Percentiles rank a stretch among this genome's conserved stretches.
These are phyloP conservation scores for Rana temporaria DNA, from an alignment of 2,113 vertebrate genomes.

Conservation along the genomic window DNA sequence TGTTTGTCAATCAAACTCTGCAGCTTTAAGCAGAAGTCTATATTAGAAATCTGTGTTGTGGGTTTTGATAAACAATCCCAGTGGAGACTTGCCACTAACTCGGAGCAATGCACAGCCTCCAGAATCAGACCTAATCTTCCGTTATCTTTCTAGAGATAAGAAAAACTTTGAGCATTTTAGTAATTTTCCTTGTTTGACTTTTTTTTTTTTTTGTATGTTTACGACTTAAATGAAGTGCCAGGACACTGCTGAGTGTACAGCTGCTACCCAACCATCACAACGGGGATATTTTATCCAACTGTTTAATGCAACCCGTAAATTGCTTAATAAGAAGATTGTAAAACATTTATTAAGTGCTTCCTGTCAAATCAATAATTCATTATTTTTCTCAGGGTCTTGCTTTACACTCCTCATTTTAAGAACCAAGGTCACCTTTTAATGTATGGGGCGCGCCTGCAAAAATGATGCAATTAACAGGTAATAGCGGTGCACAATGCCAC, in stretches of 20 bases:
- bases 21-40: neutral
- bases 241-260: slow-evolving; percentile 55
- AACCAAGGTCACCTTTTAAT: slow-evolving; percentile 53
- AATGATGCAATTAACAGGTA: slow-evolving; percentile 20
- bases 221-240: slow-evolving; percentile 53
- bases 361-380: slow-evolving; percentile 57
- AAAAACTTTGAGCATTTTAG: slow-evolving; percentile 48
- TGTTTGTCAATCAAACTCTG: neutral
- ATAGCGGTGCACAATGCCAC: slow-evolving; percentile 5
- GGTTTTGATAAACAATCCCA: slow-evolving; percentile 52
- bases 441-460: slow-evolving; percentile 18
- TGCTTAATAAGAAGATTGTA: slow-evolving; percentile 59
- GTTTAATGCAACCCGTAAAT: slow-evolving; percentile 57
- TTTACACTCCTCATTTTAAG: slow-evolving; percentile 39
- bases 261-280: slow-evolving; percentile 53
- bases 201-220: slow-evolving; percentile 13
- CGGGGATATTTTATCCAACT: slow-evolving; percentile 49
- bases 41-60: slow-evolving; percentile 39
- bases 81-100: slow-evolving; percentile 33
- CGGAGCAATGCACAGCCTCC: slow-evolving; percentile 12
- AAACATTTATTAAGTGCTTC: slow-evolving; percentile 58
- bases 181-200: slow-evolving; percentile 47
- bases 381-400: slow-evolving; percentile 45
- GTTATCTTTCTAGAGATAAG: slow-evolving; percentile 48
- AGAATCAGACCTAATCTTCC: slow-evolving; percentile 29